Evolutionary conservation across 2,797 vertebrate genomes (phyloP).

Genomic region (Hipposideros larvatus): DNA sequence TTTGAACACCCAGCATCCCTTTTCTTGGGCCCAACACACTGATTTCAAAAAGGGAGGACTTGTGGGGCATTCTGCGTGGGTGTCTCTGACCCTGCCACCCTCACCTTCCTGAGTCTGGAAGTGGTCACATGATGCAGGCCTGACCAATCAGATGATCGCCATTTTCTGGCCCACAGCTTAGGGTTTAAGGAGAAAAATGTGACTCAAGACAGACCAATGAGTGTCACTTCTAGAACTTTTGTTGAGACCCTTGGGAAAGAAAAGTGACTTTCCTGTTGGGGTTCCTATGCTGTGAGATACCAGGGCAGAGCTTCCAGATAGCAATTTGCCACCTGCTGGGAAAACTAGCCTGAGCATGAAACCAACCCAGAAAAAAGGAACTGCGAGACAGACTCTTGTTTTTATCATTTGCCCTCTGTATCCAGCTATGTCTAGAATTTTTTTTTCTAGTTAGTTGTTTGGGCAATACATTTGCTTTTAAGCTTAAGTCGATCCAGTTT

Average conservation of each 20-base stretch:
- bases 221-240: background rate
- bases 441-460: background rate
- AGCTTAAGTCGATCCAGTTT: background rate
- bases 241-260: background rate
- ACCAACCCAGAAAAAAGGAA: background rate
- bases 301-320: background rate
- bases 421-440: background rate
- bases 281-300: background rate
- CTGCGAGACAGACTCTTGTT: background rate
- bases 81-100: background rate
- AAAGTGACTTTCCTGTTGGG: background rate
- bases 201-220: background rate
- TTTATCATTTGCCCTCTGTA: background rate
- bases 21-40: background rate
- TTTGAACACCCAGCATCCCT: background rate
- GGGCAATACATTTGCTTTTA: constrained; percentile 53
- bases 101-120: background rate
- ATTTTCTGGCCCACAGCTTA: background rate
- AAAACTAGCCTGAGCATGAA: background rate
- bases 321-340: background rate
- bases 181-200: background rate
- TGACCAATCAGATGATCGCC: no score
- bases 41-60: background rate
- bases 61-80: no score
- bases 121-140: background rate